Conservation (phyloP, 2,888 invertebrate genomes). For the Hecatera dysodea region DNA sequence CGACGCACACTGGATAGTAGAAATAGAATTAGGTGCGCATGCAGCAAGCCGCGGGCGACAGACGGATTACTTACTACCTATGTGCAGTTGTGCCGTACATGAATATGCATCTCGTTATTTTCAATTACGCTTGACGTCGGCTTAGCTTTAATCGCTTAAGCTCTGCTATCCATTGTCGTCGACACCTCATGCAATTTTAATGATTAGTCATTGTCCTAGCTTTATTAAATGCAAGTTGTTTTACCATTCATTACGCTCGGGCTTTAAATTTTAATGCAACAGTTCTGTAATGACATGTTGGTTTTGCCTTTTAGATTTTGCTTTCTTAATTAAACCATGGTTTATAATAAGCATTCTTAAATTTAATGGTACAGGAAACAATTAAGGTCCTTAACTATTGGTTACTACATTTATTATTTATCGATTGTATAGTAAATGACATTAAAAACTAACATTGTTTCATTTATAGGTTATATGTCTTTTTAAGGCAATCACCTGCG, state of each 20-base stretch:
- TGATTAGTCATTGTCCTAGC: slow-evolving; percentile 74
- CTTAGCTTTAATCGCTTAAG: slow-evolving; percentile 72
- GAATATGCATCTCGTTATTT: slow-evolving; percentile 87
- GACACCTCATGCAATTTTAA: slow-evolving; percentile 78
- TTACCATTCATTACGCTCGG: slow-evolving; percentile 62
- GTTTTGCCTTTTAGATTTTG: slow-evolving; percentile 38
- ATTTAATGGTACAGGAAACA: not conserved
- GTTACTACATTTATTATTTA: not conserved
- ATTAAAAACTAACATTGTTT: not conserved
- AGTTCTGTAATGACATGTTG: slow-evolving; percentile 38
- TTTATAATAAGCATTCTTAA: not conserved
- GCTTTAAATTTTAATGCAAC: slow-evolving; percentile 58
- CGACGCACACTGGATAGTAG: slow-evolving; percentile 40
- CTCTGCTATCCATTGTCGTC: slow-evolving; percentile 74
- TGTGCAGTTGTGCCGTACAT: slow-evolving; percentile 75
- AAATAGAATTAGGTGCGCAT: slow-evolving; percentile 61
- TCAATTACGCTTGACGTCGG: slow-evolving; percentile 81
- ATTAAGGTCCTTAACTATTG: not conserved
- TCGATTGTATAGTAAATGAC: slow-evolving; percentile 4
- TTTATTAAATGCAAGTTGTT: slow-evolving; percentile 68
- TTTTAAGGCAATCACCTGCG: slow-evolving; percentile 43
- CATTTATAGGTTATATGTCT: not conserved
- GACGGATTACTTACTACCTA: slow-evolving; percentile 60
- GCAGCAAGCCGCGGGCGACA: slow-evolving; percentile 48
- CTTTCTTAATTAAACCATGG: slow-evolving; percentile 34